phyloP scores from a whole-genome alignment of 23 tunicate species.

The Styela clava region DNA sequence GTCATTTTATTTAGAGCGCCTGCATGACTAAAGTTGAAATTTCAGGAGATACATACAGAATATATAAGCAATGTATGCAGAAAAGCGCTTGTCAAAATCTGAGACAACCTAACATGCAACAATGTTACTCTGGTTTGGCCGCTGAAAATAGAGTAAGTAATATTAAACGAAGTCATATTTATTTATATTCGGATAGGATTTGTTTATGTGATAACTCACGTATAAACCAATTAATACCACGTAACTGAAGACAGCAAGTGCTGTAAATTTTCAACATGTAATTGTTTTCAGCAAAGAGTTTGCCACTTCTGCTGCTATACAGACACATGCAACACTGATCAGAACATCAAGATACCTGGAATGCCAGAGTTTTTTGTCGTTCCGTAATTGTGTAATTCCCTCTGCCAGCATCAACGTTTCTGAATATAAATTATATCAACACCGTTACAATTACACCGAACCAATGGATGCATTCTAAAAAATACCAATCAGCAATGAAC shows the following conservation, averaged over 20 bases:
- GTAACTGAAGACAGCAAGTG: no score
- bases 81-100: slow-evolving; percentile 9
- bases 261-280: no score
- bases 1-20: neutral
- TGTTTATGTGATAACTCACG: no score
- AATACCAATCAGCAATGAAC: no score
- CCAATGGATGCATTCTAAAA: no score
- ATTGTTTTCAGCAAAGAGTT: slow-evolving; percentile 7
- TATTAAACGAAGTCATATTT: no score
- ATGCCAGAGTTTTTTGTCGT: neutral
- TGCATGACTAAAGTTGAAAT: slow-evolving; percentile 28
- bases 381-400: no score
- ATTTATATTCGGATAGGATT: no score
- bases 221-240: no score
- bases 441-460: no score
- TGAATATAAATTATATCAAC: no score
- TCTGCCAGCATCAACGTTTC: no score
- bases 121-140: slow-evolving; percentile 13
- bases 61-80: slow-evolving; percentile 16
- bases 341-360: neutral
- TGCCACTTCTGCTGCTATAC: neutral
- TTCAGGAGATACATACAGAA: neutral
- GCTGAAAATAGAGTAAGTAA: slow-evolving; percentile 13
- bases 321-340: slow-evolving; percentile 1
- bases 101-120: neutral